A percentile compares a stretch with the other conserved stretches of the same genome.
Conservation (phyloP, 2,888 invertebrate species). For the Meiosimyza decipiens region DNA sequence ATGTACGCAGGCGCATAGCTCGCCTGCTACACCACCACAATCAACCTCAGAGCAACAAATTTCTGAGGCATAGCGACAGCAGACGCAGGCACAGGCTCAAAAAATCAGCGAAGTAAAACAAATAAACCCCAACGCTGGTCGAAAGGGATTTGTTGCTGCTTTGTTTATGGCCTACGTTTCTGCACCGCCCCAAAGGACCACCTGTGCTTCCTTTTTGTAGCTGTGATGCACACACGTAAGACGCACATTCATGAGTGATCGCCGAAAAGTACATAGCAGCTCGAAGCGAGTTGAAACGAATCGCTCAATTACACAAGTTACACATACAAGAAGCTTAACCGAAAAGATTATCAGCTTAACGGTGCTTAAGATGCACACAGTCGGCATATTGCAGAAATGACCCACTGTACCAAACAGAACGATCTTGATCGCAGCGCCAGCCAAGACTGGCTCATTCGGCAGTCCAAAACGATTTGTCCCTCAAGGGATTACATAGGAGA, state of each 20-base stretch:
- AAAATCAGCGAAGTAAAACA: slow-evolving; percentile 11
- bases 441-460: slow-evolving; percentile 8
- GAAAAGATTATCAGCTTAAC: slow-evolving; percentile 26
- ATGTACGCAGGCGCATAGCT: slow-evolving; percentile 30
- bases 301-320: slow-evolving; percentile 34
- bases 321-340: slow-evolving; percentile 28
- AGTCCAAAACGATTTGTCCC: slow-evolving; percentile 36
- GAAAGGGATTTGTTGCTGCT: slow-evolving; percentile 17
- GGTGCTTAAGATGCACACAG: slow-evolving; percentile 13
- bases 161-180: background rate
- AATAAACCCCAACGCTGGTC: background rate
- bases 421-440: background rate
- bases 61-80: too few relatives aligned
- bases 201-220: slow-evolving; percentile 23
- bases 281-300: background rate
- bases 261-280: too few relatives aligned
- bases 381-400: background rate
- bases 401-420: background rate
- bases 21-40: background rate
- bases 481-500: slow-evolving; percentile 30
- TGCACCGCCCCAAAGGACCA: slow-evolving; percentile 25
- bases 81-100: background rate
- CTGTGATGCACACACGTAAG: background rate
- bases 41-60: too few relatives aligned
- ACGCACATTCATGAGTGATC: too few relatives aligned